These are phyloP conservation scores for Rousettus madagascariensis DNA, from an alignment of 2,797 vertebrate species.

Conservation along the genomic window DNA sequence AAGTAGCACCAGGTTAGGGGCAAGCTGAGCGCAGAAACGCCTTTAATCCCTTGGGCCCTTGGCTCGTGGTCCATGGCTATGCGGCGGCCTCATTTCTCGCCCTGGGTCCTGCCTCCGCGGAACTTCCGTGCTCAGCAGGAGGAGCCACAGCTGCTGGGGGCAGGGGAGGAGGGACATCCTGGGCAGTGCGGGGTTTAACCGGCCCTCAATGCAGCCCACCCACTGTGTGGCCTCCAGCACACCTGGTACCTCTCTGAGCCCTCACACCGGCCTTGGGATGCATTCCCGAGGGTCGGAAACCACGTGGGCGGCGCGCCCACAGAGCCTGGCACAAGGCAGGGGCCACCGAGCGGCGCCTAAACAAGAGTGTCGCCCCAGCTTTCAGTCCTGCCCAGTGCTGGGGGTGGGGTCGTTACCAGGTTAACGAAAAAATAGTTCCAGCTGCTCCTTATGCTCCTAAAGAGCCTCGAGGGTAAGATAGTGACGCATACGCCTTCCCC, in stretches of 20 bases:
- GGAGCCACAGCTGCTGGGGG: no score
- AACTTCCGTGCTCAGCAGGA: no score
- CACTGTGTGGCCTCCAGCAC: not conserved
- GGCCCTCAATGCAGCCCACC: not conserved
- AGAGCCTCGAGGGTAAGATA: not conserved
- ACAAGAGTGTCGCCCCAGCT: accelerated
- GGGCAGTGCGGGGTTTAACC: no score
- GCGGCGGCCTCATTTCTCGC: not conserved
- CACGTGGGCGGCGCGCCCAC: not conserved
- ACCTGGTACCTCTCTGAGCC: not conserved
- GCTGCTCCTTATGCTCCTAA: not conserved
- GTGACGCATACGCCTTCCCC: not conserved
- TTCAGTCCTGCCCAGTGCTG: no score
- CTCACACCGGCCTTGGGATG: not conserved
- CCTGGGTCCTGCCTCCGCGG: no score
- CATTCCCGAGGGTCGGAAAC: not conserved
- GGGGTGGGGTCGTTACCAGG: not conserved
- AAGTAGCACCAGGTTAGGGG: not conserved
- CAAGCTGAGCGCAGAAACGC: no score
- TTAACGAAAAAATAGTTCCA: not conserved
- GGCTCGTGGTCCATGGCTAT: not conserved
- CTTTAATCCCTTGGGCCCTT: not conserved
- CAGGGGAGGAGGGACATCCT: no score
- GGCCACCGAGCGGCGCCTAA: no score
- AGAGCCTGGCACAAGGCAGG: not conserved